Evolutionary conservation across 2,888 invertebrate species (phyloP).

Genomic region (Maniola hyperantus): DNA sequence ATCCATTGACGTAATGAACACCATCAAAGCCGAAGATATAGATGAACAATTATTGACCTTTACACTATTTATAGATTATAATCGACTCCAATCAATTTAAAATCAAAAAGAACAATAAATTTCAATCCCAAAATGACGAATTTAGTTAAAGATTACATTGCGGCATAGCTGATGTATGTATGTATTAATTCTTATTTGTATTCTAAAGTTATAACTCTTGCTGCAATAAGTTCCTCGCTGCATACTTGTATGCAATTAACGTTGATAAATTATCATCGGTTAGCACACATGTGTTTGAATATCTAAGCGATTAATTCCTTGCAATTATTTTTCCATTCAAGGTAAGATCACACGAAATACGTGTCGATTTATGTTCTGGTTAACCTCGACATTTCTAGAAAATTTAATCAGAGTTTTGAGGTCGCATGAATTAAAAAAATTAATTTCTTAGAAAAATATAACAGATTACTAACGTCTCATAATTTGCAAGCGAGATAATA

Average conservation of each 20-base stretch:
- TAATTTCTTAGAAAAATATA: slow-evolving; percentile 13
- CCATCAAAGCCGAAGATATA: background rate
- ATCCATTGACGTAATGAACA: background rate
- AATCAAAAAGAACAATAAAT: background rate
- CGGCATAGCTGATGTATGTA: background rate
- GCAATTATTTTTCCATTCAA: slow-evolving; percentile 15
- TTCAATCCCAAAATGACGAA: background rate
- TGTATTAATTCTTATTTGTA: too few species aligned
- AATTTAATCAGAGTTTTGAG: slow-evolving; percentile 6
- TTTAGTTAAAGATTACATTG: background rate
- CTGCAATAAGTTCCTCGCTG: background rate
- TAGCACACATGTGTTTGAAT: slow-evolving; percentile 1
- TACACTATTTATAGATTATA: background rate
- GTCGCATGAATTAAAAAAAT: background rate
- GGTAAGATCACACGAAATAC: slow-evolving; percentile 10
- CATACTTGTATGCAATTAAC: background rate
- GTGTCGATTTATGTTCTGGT: slow-evolving; percentile 5
- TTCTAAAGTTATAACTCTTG: background rate
- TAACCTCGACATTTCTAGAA: slow-evolving; percentile 15
- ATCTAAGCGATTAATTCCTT: slow-evolving; percentile 10
- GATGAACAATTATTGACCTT: background rate
- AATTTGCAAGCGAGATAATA: slow-evolving; percentile 11
- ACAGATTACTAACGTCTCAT: slow-evolving; percentile 1
- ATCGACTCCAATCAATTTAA: background rate
- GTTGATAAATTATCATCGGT: slow-evolving; percentile 4